A percentile compares a stretch with the other conserved stretches of the same genome.
These are phyloP conservation scores for Parus major DNA, from an alignment of 2,113 vertebrate genomes.

Conservation along the genomic window DNA sequence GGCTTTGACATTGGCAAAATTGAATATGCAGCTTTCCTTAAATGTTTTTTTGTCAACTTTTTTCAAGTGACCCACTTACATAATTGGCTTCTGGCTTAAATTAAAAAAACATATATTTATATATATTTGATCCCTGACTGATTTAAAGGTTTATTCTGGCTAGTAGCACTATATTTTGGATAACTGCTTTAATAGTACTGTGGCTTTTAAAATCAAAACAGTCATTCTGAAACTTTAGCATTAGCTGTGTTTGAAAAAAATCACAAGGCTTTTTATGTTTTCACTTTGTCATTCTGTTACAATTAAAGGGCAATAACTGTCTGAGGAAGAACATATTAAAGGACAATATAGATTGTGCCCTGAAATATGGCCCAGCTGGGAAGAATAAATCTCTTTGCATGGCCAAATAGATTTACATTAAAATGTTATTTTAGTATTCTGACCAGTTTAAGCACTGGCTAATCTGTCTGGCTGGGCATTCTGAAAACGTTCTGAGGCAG, in stretches of 20 bases:
- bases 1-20: constrained; percentile 65
- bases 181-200: neutral
- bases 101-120: constrained; percentile 9
- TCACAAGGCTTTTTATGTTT: constrained; percentile 14
- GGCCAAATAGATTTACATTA: constrained; percentile 38
- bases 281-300: constrained; percentile 30
- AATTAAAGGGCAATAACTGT: constrained; percentile 54
- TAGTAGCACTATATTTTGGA: neutral
- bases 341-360: constrained; percentile 29
- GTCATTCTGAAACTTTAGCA: constrained; percentile 10
- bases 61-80: constrained; percentile 59
- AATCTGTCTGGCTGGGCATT: neutral
- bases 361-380: constrained; percentile 46
- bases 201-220: constrained; percentile 35
- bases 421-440: constrained; percentile 50
- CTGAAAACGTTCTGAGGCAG: neutral
- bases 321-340: constrained; percentile 48
- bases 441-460: neutral
- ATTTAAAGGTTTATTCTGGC: constrained; percentile 22
- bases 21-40: constrained; percentile 43
- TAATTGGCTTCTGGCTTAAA: constrained; percentile 57
- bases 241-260: constrained; percentile 42
- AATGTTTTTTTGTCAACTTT: constrained; percentile 45
- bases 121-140: constrained; percentile 21
- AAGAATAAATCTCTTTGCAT: constrained; percentile 16